Evolutionary conservation across 2,888 invertebrate genomes (phyloP), one percentile per base, ranked within the genome.

Genomic region (Thereva nobilitata): DNA sequence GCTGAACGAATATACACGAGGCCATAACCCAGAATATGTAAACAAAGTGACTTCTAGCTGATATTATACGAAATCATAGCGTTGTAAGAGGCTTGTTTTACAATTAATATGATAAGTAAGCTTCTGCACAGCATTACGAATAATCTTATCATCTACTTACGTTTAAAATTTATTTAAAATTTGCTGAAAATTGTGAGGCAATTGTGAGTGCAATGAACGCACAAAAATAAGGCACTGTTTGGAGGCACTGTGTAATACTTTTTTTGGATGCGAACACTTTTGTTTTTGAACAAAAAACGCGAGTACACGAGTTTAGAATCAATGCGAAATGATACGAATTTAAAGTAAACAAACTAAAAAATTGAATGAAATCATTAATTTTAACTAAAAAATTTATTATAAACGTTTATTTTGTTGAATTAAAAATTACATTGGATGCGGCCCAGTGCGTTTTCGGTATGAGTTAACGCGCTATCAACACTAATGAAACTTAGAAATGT

Each of bases 221-320:
- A 64, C 53, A 64, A 61, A 23, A 50, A 61, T 61, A 61, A 61
- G 61, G 61, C 61, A 61, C 61, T 50, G 38, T n/a, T 61, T 61
- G 23, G 49, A 61, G 61, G 61, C 61, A 61, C 61, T 61, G 61
- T 23, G 23, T 23, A 23, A 40, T 50, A 61, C 50, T 61, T 37
- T 38, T 37, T 10, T 40, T n/a, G 38, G 10, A 53, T 23, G 23
- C 23, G 23, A 53, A 38, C 53, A 53, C 53, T 53, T n/a, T 38
- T 34, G 53, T 34, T 6, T 53, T 37, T 10, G 10, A 6, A 47
- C 55, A 59, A 10, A 12, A 38, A 10, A 47, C 23, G 23, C 23
- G 40, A 8, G 47, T 10, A 34, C 35, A 44, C n/a, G 37, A 45
- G 41, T 34, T 37, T 38, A 38, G 34, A 47, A 38, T 47, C 47